Evolutionary conservation across 2,797 vertebrate genomes (phyloP).

Genomic region (Cirrhinus molitorella): DNA sequence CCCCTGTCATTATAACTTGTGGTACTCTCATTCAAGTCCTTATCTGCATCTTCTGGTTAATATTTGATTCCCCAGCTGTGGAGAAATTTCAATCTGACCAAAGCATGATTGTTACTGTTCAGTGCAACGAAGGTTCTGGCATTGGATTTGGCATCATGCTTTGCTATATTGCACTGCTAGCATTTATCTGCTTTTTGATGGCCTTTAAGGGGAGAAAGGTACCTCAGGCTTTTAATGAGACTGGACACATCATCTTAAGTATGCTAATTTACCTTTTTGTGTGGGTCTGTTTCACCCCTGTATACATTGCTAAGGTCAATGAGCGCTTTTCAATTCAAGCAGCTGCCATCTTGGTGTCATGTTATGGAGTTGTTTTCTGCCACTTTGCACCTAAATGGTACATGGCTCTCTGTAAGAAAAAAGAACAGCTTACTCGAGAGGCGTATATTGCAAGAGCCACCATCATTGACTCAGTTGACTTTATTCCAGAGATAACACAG

Average conservation of each 20-base stretch:
- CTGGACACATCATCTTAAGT: slow-evolving; percentile 69
- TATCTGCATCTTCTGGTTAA: slow-evolving; percentile 69
- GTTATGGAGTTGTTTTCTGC: slow-evolving; percentile 69
- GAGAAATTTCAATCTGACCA: slow-evolving; percentile 23
- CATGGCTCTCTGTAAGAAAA: slow-evolving; percentile 70
- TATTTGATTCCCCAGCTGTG: slow-evolving; percentile 63
- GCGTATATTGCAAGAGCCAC: slow-evolving; percentile 61
- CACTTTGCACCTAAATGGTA: slow-evolving; percentile 72
- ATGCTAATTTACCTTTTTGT: slow-evolving; percentile 75
- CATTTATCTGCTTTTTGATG: slow-evolving; percentile 68
- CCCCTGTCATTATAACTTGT: slow-evolving; percentile 60
- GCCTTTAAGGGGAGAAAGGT: slow-evolving; percentile 71
- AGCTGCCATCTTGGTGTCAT: slow-evolving; percentile 70
- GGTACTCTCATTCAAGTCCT: slow-evolving; percentile 60
- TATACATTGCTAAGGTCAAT: slow-evolving; percentile 64
- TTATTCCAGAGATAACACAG: not conserved
- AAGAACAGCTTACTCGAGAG: slow-evolving; percentile 57
- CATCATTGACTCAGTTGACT: not conserved
- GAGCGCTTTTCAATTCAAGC: slow-evolving; percentile 67
- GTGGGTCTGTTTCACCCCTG: slow-evolving; percentile 74
- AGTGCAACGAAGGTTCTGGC: slow-evolving; percentile 70
- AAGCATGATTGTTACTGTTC: slow-evolving; percentile 58
- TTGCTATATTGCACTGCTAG: slow-evolving; percentile 67
- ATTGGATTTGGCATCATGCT: slow-evolving; percentile 69
- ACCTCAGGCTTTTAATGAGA: slow-evolving; percentile 68